A percentile compares a stretch with the other conserved stretches of the same genome.
Conservation (phyloP, 2,888 invertebrate species). For the Mycogona germanica region DNA sequence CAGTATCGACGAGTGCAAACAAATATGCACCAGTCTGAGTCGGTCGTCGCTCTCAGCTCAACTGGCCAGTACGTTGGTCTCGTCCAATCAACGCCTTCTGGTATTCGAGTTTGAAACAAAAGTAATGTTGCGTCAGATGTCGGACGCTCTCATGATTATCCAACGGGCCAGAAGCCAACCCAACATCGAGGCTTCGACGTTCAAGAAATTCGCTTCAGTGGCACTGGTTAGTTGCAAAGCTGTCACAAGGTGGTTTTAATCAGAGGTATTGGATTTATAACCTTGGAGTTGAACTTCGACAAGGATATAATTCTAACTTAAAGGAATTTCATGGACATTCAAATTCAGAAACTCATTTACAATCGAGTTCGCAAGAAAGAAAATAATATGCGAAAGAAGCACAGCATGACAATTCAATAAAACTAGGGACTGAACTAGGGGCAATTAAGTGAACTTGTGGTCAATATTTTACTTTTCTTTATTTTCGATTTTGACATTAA, state of each 20-base stretch:
- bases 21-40: not conserved
- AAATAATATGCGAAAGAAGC: no score
- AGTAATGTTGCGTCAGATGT: not conserved
- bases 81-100: not conserved
- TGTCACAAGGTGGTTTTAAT: not conserved
- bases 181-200: not conserved
- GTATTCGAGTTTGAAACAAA: constrained; percentile 4
- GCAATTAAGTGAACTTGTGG: no score
- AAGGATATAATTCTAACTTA: no score
- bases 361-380: no score
- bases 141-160: not conserved
- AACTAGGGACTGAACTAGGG: no score
- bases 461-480: not conserved
- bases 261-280: no score
- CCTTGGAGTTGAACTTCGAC: no score
- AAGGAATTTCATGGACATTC: no score
- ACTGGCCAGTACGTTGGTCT: no score
- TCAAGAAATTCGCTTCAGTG: not conserved
- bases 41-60: not conserved
- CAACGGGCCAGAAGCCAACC: not conserved
- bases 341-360: no score
- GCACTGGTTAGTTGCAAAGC: not conserved
- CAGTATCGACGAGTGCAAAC: not conserved
- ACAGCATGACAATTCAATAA: no score
- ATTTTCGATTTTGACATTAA: not conserved